Percentiles rank a stretch among this genome's conserved stretches.
Conservation (phyloP, 2,113 vertebrate species). For the Mirounga angustirostris region DNA sequence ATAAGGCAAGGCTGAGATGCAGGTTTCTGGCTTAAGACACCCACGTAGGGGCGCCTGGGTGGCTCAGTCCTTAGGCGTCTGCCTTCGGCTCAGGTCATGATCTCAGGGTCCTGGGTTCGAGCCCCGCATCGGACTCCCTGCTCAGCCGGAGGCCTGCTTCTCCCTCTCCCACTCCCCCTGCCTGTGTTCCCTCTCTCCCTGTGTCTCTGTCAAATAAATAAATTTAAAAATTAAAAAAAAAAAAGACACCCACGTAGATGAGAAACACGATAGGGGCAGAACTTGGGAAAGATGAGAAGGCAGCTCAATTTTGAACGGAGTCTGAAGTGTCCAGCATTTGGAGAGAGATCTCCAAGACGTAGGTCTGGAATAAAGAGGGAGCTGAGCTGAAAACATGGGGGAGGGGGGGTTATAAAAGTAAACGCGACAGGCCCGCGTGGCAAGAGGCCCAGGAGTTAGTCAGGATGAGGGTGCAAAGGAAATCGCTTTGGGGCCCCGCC, state of each 20-base stretch:
- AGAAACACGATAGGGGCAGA: background rate
- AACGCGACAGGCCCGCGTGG: accelerated
- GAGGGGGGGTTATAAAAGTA: too few relatives aligned
- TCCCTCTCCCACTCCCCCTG: too few relatives aligned
- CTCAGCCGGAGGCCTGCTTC: too few relatives aligned
- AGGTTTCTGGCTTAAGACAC: background rate
- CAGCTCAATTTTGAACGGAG: background rate
- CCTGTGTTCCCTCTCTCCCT: too few relatives aligned
- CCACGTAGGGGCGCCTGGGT: background rate
- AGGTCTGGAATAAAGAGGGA: background rate
- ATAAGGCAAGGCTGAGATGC: background rate
- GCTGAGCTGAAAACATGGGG: background rate
- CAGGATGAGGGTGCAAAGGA: accelerated
- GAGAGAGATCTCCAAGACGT: background rate
- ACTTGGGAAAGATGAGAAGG: background rate
- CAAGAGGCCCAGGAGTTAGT: accelerated
- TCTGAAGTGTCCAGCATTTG: background rate
- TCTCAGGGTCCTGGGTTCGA: too few relatives aligned
- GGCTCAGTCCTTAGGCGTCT: too few relatives aligned
- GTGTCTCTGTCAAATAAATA: too few relatives aligned
- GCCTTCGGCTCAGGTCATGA: too few relatives aligned
- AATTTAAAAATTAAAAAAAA: too few relatives aligned
- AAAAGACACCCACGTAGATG: background rate
- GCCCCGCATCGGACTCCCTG: too few relatives aligned
- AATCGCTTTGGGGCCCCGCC: accelerated